These are phyloP conservation scores for Eupeodes latifasciatus DNA, from an alignment of 2,888 invertebrate genomes.

Conservation along the genomic window DNA sequence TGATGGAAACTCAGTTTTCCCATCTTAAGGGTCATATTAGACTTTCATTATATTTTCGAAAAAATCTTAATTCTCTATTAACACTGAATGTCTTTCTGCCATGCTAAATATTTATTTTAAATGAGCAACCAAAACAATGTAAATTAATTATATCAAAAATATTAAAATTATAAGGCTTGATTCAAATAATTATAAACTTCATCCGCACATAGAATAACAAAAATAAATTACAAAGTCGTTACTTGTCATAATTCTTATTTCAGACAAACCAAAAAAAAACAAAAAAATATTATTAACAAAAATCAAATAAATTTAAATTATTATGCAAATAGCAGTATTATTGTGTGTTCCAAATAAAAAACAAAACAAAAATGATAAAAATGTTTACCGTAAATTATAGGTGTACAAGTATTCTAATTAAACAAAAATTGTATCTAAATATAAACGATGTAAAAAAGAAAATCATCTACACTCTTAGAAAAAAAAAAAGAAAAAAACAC, in stretches of 20 bases:
- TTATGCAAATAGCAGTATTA: constrained; percentile 75
- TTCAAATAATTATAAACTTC: constrained; percentile 61
- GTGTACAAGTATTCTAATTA: constrained; percentile 74
- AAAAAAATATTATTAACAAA: constrained; percentile 29
- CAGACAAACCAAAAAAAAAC: constrained; percentile 54
- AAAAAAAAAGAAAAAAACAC: constrained; percentile 50
- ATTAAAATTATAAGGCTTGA: constrained; percentile 48
- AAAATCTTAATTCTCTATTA: background rate
- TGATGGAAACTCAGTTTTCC: no score
- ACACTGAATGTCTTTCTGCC: constrained; percentile 18
- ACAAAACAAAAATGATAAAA: constrained; percentile 51
- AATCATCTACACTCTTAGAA: constrained; percentile 66
- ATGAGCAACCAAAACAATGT: constrained; percentile 29
- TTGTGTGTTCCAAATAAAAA: constrained; percentile 73
- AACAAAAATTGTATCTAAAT: constrained; percentile 65
- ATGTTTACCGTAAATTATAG: constrained; percentile 73
- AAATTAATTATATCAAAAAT: constrained; percentile 40
- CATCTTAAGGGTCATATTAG: no score
- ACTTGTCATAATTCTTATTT: constrained; percentile 69
- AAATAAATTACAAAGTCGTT: constrained; percentile 47
- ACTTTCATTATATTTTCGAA: no score
- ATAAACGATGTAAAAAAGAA: constrained; percentile 63
- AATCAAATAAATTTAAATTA: constrained; percentile 63
- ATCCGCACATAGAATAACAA: constrained; percentile 63
- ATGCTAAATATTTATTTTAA: background rate